A percentile compares a stretch with the other conserved stretches of the same genome.
These are phyloP conservation scores for Conopomorpha cramerella DNA, from an alignment of 1,140 invertebrate species.

Conservation along the genomic window DNA sequence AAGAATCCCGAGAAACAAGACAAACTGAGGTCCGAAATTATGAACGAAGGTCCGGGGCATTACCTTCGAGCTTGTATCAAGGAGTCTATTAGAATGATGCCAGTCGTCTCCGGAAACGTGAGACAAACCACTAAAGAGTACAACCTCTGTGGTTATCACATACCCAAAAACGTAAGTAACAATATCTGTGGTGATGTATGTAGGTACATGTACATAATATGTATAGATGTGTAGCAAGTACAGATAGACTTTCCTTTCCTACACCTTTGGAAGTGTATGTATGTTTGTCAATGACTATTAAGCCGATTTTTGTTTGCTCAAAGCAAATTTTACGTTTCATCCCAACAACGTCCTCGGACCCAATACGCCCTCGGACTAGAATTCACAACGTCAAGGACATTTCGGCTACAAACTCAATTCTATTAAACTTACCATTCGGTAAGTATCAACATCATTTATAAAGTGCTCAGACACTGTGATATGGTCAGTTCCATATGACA, in stretches of 20 bases:
- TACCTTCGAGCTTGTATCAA: conserved; percentile 71
- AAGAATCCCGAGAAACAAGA: conserved; percentile 67
- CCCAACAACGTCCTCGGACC: too few species aligned
- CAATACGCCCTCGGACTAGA: too few species aligned
- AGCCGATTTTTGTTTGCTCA: neutral
- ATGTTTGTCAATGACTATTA: too few species aligned
- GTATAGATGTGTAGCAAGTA: neutral
- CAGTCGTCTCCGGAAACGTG: conserved; percentile 55
- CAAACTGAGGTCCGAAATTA: conserved; percentile 69
- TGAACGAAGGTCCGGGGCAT: conserved; percentile 36
- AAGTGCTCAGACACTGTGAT: neutral
- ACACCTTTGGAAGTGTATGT: too few species aligned
- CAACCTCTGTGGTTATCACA: conserved; percentile 60
- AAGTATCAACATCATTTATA: too few species aligned
- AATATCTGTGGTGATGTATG: conserved; percentile 2
- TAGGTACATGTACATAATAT: neutral
- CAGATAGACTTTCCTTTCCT: neutral
- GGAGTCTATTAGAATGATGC: conserved; percentile 64
- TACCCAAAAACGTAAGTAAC: conserved; percentile 65
- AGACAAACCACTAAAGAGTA: conserved; percentile 59
- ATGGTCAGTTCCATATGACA: neutral
- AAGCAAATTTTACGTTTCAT: neutral
- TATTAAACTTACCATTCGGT: neutral
- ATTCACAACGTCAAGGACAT: too few species aligned
- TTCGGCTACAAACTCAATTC: neutral